These are phyloP conservation scores for Cherax quadricarinatus DNA, from an alignment of 1,140 invertebrate species.

Conservation along the genomic window DNA sequence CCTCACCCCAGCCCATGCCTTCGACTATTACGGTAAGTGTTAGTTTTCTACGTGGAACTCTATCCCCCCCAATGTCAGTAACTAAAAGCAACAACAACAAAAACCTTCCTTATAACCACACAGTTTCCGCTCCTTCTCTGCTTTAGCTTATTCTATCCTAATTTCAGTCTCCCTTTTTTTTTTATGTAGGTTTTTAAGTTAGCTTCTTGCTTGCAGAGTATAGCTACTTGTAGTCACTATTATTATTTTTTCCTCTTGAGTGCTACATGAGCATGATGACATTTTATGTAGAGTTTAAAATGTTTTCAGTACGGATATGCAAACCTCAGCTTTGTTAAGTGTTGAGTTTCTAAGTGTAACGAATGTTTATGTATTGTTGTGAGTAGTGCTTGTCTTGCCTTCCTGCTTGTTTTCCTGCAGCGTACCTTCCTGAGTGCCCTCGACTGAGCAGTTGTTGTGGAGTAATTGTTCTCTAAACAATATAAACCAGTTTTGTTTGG, in stretches of 20 bases:
- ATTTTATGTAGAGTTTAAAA: neutral
- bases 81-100: conserved; percentile 6
- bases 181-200: conserved; percentile 2
- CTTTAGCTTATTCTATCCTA: conserved; percentile 3
- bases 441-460: neutral
- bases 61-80: conserved; percentile 18
- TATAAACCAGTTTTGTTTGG: neutral
- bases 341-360: neutral
- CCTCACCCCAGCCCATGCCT: conserved; percentile 90
- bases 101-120: conserved; percentile 14
- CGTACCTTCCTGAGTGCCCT: conserved; percentile 25
- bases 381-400: conserved; percentile 1
- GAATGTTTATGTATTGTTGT: conserved; percentile 1
- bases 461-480: conserved; percentile 1
- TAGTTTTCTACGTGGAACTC: conserved; percentile 73
- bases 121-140: conserved; percentile 22
- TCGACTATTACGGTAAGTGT: conserved; percentile 99
- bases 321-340: neutral
- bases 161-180: neutral
- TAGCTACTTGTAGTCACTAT: neutral
- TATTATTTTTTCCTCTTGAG: neutral
- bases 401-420: neutral
- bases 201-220: neutral
- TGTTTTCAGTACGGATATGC: neutral
- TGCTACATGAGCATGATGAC: conserved; percentile 30